Evolutionary conservation across 1,140 invertebrate genomes (phyloP).

Genomic region (Hyphantria cunea): DNA sequence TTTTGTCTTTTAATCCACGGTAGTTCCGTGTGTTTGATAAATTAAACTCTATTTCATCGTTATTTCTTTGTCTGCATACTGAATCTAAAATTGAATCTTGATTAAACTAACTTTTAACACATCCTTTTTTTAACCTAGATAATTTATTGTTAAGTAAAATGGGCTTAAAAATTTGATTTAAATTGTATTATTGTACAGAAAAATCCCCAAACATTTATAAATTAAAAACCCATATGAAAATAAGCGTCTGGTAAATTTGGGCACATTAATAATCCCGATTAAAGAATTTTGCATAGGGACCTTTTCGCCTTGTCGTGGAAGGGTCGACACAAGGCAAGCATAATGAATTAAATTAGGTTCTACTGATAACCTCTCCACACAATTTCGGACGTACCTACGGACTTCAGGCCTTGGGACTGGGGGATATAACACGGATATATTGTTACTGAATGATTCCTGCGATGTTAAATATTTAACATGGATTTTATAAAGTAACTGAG

Average conservation of each 20-base stretch:
- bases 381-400: constrained; percentile 49
- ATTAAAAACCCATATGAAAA: constrained; percentile 24
- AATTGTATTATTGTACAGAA: no score
- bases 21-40: no score
- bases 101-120: no score
- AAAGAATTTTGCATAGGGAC: constrained; percentile 61
- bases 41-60: no score
- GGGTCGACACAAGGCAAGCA: constrained; percentile 56
- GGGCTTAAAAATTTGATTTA: no score
- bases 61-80: no score
- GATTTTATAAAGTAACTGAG: not conserved
- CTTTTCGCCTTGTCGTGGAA: constrained; percentile 53
- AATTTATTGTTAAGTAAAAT: no score
- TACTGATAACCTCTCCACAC: constrained; percentile 63
- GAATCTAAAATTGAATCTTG: no score
- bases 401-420: constrained; percentile 24
- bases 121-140: no score
- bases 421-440: constrained; percentile 33
- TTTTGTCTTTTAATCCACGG: no score
- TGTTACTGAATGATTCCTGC: not conserved
- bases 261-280: constrained; percentile 46
- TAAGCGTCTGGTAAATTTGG: constrained; percentile 32
- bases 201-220: constrained; percentile 12
- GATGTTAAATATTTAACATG: not conserved
- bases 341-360: constrained; percentile 75